Percentiles rank a stretch among this genome's conserved stretches.
phyloP scores from a whole-genome alignment of 2,113 vertebrate species.

The Lepus timidus region DNA sequence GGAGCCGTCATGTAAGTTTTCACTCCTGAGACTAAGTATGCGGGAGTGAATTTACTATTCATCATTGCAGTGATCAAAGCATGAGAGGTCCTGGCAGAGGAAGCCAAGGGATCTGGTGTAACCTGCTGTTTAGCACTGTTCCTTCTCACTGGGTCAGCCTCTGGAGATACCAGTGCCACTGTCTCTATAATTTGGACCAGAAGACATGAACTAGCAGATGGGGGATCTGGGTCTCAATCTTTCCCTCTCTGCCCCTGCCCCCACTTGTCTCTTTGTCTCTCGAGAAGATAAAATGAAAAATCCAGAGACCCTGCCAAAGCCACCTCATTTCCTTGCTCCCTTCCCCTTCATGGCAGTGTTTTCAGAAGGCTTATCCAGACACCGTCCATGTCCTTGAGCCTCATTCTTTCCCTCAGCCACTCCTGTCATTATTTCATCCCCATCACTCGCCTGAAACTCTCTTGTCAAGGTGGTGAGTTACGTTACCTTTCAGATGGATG shows the following conservation, averaged over 20 bases:
- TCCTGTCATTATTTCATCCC: neutral
- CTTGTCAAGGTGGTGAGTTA: neutral
- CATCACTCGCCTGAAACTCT: neutral
- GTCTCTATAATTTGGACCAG: conserved; percentile 37
- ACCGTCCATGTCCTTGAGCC: neutral
- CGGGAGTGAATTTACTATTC: neutral
- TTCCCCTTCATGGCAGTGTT: conserved; percentile 22
- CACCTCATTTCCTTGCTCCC: neutral
- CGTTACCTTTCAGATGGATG: neutral
- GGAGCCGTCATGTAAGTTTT: neutral
- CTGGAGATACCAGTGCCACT: neutral
- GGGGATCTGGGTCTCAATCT: too few species aligned
- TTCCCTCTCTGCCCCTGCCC: too few species aligned
- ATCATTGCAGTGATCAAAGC: neutral
- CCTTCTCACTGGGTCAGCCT: neutral
- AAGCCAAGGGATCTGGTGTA: neutral
- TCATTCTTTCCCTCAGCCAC: neutral
- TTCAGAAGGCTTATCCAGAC: neutral
- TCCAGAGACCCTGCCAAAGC: neutral
- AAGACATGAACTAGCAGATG: neutral
- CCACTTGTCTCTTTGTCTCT: too few species aligned
- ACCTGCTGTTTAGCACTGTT: neutral
- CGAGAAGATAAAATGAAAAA: neutral
- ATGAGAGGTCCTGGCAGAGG: neutral
- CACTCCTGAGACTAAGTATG: neutral